Conservation (phyloP, 1,140 invertebrate species). For the Campoletis sonorensis region DNA sequence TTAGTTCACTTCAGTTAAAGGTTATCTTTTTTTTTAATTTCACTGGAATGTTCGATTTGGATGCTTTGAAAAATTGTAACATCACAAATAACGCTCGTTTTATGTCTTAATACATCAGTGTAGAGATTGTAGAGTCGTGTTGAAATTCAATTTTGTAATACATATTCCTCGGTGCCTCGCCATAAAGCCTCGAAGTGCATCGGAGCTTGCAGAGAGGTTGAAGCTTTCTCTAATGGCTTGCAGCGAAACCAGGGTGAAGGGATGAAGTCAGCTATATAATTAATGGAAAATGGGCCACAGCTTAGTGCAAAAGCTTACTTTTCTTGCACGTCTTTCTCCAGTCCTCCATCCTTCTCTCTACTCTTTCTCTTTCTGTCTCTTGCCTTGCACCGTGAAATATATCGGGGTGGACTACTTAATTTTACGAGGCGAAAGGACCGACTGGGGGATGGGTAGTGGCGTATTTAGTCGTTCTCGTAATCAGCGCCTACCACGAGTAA, state of each 20-base stretch:
- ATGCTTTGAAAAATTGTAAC: too few species aligned
- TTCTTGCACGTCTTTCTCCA: not conserved
- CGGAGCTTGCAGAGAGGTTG: not conserved
- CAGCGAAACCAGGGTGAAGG: not conserved
- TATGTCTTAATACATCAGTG: not conserved
- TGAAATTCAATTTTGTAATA: not conserved
- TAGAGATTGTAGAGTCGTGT: not conserved
- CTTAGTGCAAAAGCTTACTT: constrained; percentile 14
- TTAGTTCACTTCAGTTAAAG: not conserved
- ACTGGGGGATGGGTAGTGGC: constrained; percentile 5
- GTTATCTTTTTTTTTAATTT: too few species aligned
- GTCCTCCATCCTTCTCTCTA: not conserved
- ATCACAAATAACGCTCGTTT: not conserved
- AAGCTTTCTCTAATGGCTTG: not conserved
- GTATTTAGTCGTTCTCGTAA: constrained; percentile 33
- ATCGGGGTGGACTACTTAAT: constrained; percentile 21
- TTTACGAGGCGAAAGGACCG: constrained; percentile 29
- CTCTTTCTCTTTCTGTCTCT: not conserved
- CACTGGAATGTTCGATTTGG: too few species aligned
- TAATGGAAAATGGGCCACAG: constrained; percentile 10
- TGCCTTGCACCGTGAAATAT: not conserved
- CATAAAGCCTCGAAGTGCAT: constrained; percentile 11
- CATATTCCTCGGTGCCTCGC: not conserved
- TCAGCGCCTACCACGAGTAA: constrained; percentile 35
- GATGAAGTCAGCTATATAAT: constrained; percentile 14